Base-by-base conservation (phyloP, 2,113 vertebrate genomes). In the Numida meleagris region DNA sequence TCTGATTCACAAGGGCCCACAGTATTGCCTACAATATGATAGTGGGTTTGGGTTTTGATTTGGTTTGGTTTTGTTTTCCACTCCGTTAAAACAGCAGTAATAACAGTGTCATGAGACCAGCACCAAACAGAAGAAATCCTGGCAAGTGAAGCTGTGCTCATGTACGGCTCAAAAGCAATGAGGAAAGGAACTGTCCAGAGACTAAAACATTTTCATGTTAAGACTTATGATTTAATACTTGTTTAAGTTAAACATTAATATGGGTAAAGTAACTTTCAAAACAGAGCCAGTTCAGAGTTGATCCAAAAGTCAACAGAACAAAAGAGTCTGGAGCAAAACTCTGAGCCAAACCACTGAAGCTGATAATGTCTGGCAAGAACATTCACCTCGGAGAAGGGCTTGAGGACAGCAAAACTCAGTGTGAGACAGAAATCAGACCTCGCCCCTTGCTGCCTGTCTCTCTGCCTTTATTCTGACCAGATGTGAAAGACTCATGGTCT, bases 241-340 rank as follows among this genome's bases (percentile, higher is more conserved):
- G 86, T 86, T 96, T 91, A 76, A 93, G 91, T 96, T 94, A 97
- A 96, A 90, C 68, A 93, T 97, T 97, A 97, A 95, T 92, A 95
- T 38, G 86, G 73, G 82, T 86, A 96, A 95, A 95, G 79, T 63
- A 96, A 53, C 86, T 94, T 96, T 95, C 65, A 92, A 88, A 96
- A 72, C 42, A 29, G 75, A 94, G 94, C 95, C 95, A 97, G 92
- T 42, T 42, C 85, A 95, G 72, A 95, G 96, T 96, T 97, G 92
- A 97, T 98, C 96, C 97, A 97, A 95, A 96, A 97, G 97, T 96
- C 96, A 97, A 94, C 91, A 94, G 80, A 89, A 93, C 94, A 79
- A 89, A 97, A 93, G 90, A 95, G 91, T 87, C 94, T 89, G 95
- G 93, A 96, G 86, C 75, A 92, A 96, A 97, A 91, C 92, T 55